phyloP scores from a whole-genome alignment of 2,797 vertebrate genomes.

The Anguilla pacifica region DNA sequence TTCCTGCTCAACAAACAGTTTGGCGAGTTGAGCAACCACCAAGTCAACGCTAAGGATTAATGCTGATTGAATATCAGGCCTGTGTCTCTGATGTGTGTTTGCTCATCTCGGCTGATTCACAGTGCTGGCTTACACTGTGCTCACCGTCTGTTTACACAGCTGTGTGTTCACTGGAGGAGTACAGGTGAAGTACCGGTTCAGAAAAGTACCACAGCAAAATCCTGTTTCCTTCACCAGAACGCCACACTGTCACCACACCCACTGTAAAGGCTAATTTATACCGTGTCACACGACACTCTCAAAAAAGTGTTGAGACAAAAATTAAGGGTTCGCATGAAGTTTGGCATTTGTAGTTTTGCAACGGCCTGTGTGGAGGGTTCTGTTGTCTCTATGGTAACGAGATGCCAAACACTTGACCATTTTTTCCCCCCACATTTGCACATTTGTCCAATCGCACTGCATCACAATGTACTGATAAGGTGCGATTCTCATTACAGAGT shows the following conservation, averaged over 20 bases:
- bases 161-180: background rate
- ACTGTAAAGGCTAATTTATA: background rate
- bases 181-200: background rate
- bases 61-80: background rate
- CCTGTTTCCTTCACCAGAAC: background rate
- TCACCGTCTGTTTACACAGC: background rate
- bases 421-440: no score
- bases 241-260: background rate
- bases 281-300: no score
- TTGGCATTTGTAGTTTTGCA: no score
- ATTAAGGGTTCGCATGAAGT: no score
- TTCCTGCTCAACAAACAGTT: background rate
- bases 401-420: no score
- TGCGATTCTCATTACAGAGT: no score
- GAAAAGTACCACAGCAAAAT: background rate
- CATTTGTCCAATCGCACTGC: no score
- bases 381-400: no score
- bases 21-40: background rate
- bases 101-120: background rate
- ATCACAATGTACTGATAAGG: no score
- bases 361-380: no score
- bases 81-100: background rate
- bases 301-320: no score
- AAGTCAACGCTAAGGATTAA: background rate
- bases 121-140: background rate